Evolutionary conservation across 1,140 invertebrate genomes (phyloP).

Genomic region (Drosophila nasuta): DNA sequence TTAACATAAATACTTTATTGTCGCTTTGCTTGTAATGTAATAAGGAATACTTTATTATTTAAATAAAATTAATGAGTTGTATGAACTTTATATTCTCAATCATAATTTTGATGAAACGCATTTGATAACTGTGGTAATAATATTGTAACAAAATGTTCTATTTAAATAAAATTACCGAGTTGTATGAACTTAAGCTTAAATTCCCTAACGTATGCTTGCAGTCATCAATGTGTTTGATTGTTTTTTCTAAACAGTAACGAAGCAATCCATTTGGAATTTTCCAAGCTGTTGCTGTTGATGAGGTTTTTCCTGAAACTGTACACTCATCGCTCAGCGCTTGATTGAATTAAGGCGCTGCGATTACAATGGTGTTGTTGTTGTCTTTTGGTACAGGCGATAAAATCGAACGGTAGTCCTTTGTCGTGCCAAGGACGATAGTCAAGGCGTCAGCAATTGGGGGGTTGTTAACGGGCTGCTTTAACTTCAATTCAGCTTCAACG

Average conservation of each 20-base stretch:
- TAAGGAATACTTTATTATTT: too few relatives aligned
- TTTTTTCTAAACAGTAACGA: conserved; percentile 14
- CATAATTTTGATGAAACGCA: too few relatives aligned
- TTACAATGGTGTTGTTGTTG: conserved; percentile 42
- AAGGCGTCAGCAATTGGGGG: conserved; percentile 33
- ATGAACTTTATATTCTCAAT: too few relatives aligned
- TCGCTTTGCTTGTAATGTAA: too few relatives aligned
- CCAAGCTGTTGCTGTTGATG: background rate
- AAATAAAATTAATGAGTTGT: too few relatives aligned
- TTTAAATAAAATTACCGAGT: too few relatives aligned
- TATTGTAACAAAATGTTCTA: too few relatives aligned
- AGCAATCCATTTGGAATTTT: conserved; percentile 9
- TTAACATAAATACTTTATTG: too few relatives aligned
- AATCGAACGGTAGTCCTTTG: conserved; percentile 30
- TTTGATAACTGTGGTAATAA: too few relatives aligned
- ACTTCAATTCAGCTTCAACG: background rate
- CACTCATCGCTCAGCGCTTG: conserved; percentile 16
- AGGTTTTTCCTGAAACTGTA: background rate
- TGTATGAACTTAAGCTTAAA: background rate
- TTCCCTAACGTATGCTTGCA: conserved; percentile 1
- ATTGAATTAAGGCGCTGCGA: conserved; percentile 62
- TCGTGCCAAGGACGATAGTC: conserved; percentile 34
- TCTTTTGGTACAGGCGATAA: conserved; percentile 40
- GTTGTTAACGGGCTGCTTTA: conserved; percentile 43
- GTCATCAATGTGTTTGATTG: background rate